phyloP scores from a whole-genome alignment of 1,140 invertebrate genomes.

The Papilio machaon region DNA sequence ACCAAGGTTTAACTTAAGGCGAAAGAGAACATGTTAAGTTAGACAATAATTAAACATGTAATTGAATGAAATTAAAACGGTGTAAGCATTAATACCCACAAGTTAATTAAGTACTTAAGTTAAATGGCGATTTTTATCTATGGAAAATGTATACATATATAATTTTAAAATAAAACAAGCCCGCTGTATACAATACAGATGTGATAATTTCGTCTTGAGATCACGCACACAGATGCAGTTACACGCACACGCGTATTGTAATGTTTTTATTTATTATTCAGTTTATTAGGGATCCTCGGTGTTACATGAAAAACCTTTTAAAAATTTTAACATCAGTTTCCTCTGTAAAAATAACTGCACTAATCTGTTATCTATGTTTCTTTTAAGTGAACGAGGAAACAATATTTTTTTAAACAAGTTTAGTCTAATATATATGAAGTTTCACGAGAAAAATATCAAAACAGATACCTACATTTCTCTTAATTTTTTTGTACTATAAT shows the following conservation, averaged over 20 bases:
- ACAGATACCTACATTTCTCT: no score
- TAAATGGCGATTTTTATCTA: slow-evolving; percentile 14
- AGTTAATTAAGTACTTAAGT: neutral
- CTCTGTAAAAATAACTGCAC: no score
- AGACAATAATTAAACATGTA: neutral
- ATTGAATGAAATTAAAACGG: neutral
- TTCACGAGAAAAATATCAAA: no score
- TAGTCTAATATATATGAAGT: no score
- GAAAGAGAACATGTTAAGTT: neutral
- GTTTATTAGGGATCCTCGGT: slow-evolving; percentile 41
- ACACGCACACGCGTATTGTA: slow-evolving; percentile 26
- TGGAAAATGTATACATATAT: slow-evolving; percentile 19
- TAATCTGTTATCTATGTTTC: no score
- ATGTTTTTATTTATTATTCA: slow-evolving; percentile 51
- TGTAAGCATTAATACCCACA: neutral
- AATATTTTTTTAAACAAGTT: no score
- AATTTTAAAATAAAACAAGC: slow-evolving; percentile 37
- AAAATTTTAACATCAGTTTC: neutral
- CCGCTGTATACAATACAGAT: slow-evolving; percentile 45
- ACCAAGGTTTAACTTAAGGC: neutral
- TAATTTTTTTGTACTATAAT: no score
- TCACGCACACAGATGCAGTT: slow-evolving; percentile 41
- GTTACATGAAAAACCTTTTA: neutral
- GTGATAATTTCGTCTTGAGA: slow-evolving; percentile 48
- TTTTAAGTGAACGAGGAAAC: no score